Conservation (phyloP, 2,113 vertebrate genomes). For the Microtus richardsoni region DNA sequence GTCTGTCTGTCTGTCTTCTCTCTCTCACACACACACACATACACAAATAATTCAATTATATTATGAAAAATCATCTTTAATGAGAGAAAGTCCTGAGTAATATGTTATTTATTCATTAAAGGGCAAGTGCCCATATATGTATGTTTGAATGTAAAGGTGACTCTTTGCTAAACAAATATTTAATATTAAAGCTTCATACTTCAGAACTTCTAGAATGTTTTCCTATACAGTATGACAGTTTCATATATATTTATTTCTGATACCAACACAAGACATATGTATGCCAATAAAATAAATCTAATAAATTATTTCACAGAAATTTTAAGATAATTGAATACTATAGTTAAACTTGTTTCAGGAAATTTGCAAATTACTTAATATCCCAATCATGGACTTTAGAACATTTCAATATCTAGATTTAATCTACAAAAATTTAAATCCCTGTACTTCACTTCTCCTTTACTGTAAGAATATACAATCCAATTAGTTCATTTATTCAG, state of each 20-base stretch:
- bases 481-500: slow-evolving; percentile 35
- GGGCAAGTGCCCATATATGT: not conserved
- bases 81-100: not conserved
- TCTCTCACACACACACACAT: not conserved
- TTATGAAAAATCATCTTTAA: slow-evolving; percentile 29
- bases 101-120: slow-evolving; percentile 12
- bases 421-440: slow-evolving; percentile 14
- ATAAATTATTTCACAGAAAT: slow-evolving; percentile 27
- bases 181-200: slow-evolving; percentile 62
- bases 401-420: slow-evolving; percentile 53
- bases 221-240: slow-evolving; percentile 37
- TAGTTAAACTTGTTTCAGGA: slow-evolving; percentile 9
- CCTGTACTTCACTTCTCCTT: slow-evolving; percentile 12
- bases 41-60: not conserved
- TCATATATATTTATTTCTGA: slow-evolving; percentile 39
- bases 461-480: slow-evolving; percentile 29
- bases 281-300: slow-evolving; percentile 30
- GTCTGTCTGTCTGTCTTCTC: too few species aligned
- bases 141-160: slow-evolving; percentile 1
- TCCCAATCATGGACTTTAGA: not conserved
- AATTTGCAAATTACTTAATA: slow-evolving; percentile 39
- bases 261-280: slow-evolving; percentile 26
- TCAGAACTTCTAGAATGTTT: slow-evolving; percentile 31
- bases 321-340: slow-evolving; percentile 38
- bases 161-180: not conserved